Evolutionary conservation across 2,797 vertebrate species (phyloP), one percentile per base, ranked within the genome.

Genomic region (Knipowitschia caucasica): DNA sequence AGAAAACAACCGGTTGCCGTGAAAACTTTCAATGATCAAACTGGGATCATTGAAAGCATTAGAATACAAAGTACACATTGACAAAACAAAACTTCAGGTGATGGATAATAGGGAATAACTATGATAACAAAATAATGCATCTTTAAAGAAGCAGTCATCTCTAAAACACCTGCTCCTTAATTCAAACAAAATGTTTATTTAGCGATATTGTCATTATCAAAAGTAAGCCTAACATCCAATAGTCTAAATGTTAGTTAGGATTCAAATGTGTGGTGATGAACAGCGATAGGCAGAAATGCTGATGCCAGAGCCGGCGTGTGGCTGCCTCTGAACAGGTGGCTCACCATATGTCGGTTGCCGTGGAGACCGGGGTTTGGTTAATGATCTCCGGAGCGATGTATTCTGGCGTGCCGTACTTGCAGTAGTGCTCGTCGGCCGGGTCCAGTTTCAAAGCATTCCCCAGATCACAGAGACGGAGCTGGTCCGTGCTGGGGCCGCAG

Each of bases 301-400:
- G 43, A 21, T 59, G 45, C 42, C 50, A 40, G 62, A 47, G 55
- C 18, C 34, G 52, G 42, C 20, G 18, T 5, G 15, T 14, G 46
- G 17, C 50, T 51, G 56, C 35, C 17, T n/a, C 24, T 30, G 59
- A 68, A 49, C 63, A 78, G 71, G 67, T 71, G 64, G 71, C 83
- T 82, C 80, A 98, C 96, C 96, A 99, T 85, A 99, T 89, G 67
- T 98, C 96, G 0, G 96, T 96, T 84, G 94, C 93, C 2, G 83
- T 83, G 70, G 95, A 94, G 72, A 99, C 82, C 0, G 96, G 95
- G 50, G 89, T 94, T 89, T 98, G 96, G 86, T 95, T 95, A 67
- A 98, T 91, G 5, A 99, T 95, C 88, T 99, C 96, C 0, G 96
- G 96, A 0, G 94, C 92, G 7, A 96, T 90, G 0, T 95, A 99